Base-by-base conservation (phyloP, 2,888 invertebrate species). In the Cylindroiulus punctatus region DNA sequence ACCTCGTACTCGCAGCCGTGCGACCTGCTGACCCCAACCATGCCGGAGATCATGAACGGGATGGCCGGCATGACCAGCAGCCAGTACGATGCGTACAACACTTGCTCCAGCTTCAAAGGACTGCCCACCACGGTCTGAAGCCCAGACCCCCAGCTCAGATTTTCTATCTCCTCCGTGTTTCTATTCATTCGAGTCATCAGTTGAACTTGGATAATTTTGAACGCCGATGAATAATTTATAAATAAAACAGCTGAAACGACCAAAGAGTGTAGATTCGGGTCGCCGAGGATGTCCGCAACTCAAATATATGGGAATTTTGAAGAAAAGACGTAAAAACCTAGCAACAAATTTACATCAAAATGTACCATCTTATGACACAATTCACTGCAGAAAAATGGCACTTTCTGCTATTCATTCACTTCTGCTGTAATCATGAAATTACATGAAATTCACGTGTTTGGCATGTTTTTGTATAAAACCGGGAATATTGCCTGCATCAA, bases 1-100 rank as follows among this genome's bases (percentile, higher is more conserved):
- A 30, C 86, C 17, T 87, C 86, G 14, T 87, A 84, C 76, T 87
- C 87, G n/a, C 87, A 87, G 76, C 87, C 86, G 65, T 87, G 87
- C 65, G 87, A 87, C 36, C 83, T 87, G 52, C 82, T 87, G n/a
- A 57, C 86, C n/a, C 87, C 87, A 1, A 65, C 87, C 19, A 32
- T 85, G 30, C 85, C 76, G 0, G 65, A 85, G 36, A 40, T 85
- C 42, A 76, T 85, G 36, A 85, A 85, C 76, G 85, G 85, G 8
- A 82, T 82, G 82, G 42, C 42, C 22, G 85, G 85, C 2, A 82
- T 82, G 82, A 32, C 42, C 42, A 42, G 40, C 36, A 82, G 82
- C 42, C 82, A 36, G 42, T 82, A 36, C 42, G 82, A 82, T 22
- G 42, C 82, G 4, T 82, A 42, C 82, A 42, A 82, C 36, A 82